Evolutionary conservation across 2,888 invertebrate genomes (phyloP).

Genomic region (Kuschelorhynchus macadamiae): DNA sequence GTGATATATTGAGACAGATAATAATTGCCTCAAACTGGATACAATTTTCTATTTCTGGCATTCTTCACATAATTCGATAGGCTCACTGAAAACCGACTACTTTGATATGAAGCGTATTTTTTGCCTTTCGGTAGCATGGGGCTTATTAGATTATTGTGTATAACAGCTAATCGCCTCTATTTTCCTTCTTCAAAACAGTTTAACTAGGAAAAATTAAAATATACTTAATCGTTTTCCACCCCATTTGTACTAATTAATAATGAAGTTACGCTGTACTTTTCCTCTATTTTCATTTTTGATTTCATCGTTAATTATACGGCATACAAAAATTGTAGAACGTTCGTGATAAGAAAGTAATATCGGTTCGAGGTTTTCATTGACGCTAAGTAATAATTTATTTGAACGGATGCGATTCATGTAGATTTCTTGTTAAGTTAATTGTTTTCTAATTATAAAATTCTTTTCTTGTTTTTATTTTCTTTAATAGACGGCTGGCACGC

Average conservation of each 20-base stretch:
- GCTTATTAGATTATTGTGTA: no score
- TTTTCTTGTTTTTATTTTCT: constrained; percentile 51
- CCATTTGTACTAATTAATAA: constrained; percentile 35
- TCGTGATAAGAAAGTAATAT: constrained; percentile 44
- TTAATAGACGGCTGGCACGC: constrained; percentile 10
- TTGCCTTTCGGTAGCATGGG: no score
- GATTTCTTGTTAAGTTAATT: constrained; percentile 60
- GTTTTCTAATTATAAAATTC: constrained; percentile 61
- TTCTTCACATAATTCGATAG: no score
- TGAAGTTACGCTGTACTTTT: constrained; percentile 31
- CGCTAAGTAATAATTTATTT: constrained; percentile 59
- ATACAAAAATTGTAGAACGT: constrained; percentile 28
- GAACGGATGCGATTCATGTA: constrained; percentile 56
- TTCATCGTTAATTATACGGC: constrained; percentile 39
- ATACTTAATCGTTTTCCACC: constrained; percentile 1
- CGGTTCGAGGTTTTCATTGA: constrained; percentile 54
- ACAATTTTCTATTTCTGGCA: no score
- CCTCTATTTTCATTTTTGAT: constrained; percentile 40
- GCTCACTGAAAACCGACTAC: no score
- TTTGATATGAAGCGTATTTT: no score
- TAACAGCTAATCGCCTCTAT: no score
- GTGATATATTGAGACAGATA: no score
- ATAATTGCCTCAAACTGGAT: no score
- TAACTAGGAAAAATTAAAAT: no score
- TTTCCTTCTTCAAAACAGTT: no score